Base-by-base conservation (phyloP, 2,113 vertebrate species). In the Chloropsis cyanopogon region DNA sequence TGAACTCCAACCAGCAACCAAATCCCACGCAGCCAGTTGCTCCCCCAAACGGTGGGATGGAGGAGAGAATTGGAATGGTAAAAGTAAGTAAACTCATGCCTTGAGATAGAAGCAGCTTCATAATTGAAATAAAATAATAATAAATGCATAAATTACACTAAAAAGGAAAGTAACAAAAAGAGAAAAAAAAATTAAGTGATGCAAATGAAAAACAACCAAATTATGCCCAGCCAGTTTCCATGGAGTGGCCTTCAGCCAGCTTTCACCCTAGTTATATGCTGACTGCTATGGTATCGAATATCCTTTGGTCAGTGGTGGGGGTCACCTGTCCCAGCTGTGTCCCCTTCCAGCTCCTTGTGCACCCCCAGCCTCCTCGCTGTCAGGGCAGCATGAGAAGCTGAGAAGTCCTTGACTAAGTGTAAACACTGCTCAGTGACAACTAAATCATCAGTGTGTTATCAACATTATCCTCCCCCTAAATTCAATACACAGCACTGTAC, bases 11-110 rank as follows among this genome's bases (percentile, higher is more conserved):
- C n/a, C 19, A 46, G 47, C 47, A 75, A 42, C 68, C 47, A 61
- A 80, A 47, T 23, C 23, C 29, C 41, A 18, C 0, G 0, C 35
- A 54, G 73, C 44, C 7, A n/a, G 16, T 23, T 1, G 0, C 28
- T 66, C 25, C 29, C 25, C 5, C 18, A 41, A 16, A 65, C 0
- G 0, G 35, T 42, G 35, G 16, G 35, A 37, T 20, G 7, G 11
- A 7, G 17, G 12, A 60, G 21, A 68, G 12, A 60, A 42, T 3
- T 16, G n/a, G 46, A 65, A 65, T 0, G 3, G 31, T 42, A 17
- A 42, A 60, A 52, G n/a, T 7, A 49, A 47, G 46, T 29, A 49
- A 86, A 73, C 23, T 42, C 47, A 24, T n/a, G 47, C 37, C 25
- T 49, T 73, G 41, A 68, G 26, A 56, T 9, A 68, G 42, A 64